Conservation (phyloP, 2,888 invertebrate genomes). For the Diachrysia chrysitis region DNA sequence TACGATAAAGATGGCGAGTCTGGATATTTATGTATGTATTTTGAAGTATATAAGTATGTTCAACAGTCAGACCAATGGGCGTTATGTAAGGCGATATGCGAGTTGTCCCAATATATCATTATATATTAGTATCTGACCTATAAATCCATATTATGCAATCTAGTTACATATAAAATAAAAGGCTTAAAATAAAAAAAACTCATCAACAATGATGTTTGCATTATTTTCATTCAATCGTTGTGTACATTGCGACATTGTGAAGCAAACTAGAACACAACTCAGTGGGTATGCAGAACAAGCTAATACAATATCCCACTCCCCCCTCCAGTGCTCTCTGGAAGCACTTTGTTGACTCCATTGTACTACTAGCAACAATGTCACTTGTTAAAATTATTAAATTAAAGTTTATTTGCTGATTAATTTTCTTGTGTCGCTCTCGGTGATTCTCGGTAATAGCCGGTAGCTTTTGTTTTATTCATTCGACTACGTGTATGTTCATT, state of each 20-base stretch:
- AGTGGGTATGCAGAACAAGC: not conserved
- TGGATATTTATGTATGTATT: too few species aligned
- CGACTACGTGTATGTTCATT: too few species aligned
- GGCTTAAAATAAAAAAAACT: not conserved
- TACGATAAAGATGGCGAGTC: too few species aligned
- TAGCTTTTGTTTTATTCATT: not conserved
- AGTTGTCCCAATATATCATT: too few species aligned
- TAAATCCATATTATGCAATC: too few species aligned
- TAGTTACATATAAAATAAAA: not conserved
- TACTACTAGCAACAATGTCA: not conserved
- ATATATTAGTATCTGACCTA: too few species aligned
- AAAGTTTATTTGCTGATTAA: not conserved
- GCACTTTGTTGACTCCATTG: conserved; percentile 1
- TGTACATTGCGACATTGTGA: not conserved
- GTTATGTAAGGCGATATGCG: too few species aligned
- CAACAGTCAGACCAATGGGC: too few species aligned
- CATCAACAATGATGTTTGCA: too few species aligned
- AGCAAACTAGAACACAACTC: not conserved
- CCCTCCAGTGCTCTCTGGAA: not conserved
- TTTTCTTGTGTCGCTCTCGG: not conserved
- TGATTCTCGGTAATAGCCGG: too few species aligned
- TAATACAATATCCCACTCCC: not conserved
- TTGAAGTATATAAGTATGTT: too few species aligned
- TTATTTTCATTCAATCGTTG: not conserved
- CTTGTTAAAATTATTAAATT: not conserved